A percentile compares a stretch with the other conserved stretches of the same genome.
phyloP scores from a whole-genome alignment of 2,797 vertebrate species.

The Pseudotriccus pelzelni region DNA sequence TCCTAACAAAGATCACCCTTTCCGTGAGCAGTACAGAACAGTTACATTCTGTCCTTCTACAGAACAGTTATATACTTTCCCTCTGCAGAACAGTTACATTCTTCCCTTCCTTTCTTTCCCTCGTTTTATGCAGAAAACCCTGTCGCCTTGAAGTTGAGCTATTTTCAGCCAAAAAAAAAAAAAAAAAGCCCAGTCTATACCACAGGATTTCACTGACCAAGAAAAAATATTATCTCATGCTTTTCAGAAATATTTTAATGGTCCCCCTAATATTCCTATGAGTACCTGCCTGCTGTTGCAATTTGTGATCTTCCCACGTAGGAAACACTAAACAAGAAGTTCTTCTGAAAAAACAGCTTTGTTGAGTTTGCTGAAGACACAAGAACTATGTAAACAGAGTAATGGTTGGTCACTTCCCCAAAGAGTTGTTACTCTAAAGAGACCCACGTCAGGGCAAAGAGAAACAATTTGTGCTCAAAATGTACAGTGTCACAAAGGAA shows the following conservation, averaged over 20 bases:
- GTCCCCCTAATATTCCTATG: not conserved
- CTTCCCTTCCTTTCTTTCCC: accelerated
- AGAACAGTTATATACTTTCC: not conserved
- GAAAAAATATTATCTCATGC: not conserved
- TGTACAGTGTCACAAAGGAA: not conserved
- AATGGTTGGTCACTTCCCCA: accelerated
- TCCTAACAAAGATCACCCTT: not conserved
- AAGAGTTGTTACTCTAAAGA: not conserved
- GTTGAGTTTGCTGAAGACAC: not conserved
- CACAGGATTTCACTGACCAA: too few relatives aligned
- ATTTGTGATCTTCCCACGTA: not conserved
- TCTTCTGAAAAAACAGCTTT: not conserved
- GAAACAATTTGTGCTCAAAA: not conserved
- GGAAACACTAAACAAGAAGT: not conserved
- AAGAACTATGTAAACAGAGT: not conserved
- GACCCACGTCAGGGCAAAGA: not conserved
- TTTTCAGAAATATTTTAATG: not conserved
- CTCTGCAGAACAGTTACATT: not conserved
- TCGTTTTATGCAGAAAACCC: not conserved
- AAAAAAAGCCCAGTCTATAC: accelerated
- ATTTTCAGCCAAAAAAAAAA: not conserved
- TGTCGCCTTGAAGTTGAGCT: not conserved
- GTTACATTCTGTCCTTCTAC: too few relatives aligned
- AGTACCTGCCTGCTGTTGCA: not conserved
- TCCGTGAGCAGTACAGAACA: not conserved